Base-by-base conservation (phyloP, 1,140 invertebrate species). In the Drusus annulatus region DNA sequence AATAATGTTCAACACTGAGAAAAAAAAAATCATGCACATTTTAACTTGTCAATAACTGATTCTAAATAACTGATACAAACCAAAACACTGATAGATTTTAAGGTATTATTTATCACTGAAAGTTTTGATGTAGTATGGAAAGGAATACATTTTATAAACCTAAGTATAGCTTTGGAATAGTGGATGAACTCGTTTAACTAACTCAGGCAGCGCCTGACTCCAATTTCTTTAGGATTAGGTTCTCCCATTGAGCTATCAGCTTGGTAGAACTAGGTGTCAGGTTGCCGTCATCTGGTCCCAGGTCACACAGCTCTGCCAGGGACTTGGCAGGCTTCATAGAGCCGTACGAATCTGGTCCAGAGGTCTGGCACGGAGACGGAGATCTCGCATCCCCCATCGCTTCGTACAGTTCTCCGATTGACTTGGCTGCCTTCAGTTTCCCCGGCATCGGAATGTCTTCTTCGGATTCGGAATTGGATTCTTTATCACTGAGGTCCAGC, bases 191-290 rank as follows among this genome's bases (percentile, higher is more conserved):
- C 23, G 19, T 50, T 7, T 28, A 58, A 28, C 65, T 15, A 17
- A 63, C 8, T 79, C 89, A 90, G 81, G 89, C 89, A n/a, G 89
- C 89, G 23, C 89, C 88, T 2, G 89, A 87, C 80, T 90, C 89
- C 62, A 89, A 88, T 80, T 92, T 92, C 86, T 92, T 89, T 81
- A 92, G 91, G 81, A 92, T 92, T 58, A 92, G 88, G 15, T 88
- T 91, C 86, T 92, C 91, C 91, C 91, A 92, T 85, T 92, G 89
- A 31, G 91, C 91, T 79, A 92, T 92, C 23, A 92, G 87, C 62
- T 91, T 88, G 50, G 91, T 91, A 52, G 91, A 92, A 75, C 91
- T 92, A 16, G 91, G 91, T 31, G 91, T 90, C 4, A 90, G 85
- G 84, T 87, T 88, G 83, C 89, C 86, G 84, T 91, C 90, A 7